Evolutionary conservation across 2,888 invertebrate species (phyloP).

Genomic region (Labia minor): DNA sequence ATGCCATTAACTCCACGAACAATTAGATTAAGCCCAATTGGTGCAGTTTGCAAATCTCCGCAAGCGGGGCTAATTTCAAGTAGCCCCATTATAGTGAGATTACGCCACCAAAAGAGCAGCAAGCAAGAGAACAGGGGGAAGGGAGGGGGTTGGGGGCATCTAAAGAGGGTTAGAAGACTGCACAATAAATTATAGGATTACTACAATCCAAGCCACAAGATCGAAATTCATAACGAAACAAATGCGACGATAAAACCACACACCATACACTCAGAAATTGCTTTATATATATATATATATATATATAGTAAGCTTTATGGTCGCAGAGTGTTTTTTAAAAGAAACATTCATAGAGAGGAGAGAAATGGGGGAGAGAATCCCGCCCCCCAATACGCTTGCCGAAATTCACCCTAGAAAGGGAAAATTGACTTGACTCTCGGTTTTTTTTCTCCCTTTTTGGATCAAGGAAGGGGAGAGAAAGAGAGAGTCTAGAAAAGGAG

Average conservation of each 20-base stretch:
- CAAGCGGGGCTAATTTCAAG: conserved; percentile 6
- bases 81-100: conserved; percentile 6
- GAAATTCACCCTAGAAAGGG: neutral
- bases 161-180: neutral
- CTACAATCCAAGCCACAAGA: neutral
- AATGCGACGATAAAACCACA: conserved; percentile 7
- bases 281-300: neutral
- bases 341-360: neutral
- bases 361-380: neutral
- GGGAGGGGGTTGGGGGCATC: neutral
- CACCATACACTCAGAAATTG: neutral
- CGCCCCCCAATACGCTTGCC: conserved; percentile 6
- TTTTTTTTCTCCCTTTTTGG: neutral
- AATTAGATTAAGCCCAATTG: conserved; percentile 13
- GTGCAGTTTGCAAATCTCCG: conserved; percentile 13
- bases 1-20: conserved; percentile 5
- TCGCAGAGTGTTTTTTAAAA: conserved; percentile 1
- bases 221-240: conserved; percentile 13
- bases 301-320: neutral
- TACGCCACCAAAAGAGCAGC: neutral
- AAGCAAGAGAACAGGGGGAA: neutral
- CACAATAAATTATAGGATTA: neutral
- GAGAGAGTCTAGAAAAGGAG: too few relatives aligned
- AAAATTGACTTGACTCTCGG: neutral
- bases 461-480: too few relatives aligned